Conservation (phyloP, 2,888 invertebrate species). For the Mongoloraphidia duomilia region DNA sequence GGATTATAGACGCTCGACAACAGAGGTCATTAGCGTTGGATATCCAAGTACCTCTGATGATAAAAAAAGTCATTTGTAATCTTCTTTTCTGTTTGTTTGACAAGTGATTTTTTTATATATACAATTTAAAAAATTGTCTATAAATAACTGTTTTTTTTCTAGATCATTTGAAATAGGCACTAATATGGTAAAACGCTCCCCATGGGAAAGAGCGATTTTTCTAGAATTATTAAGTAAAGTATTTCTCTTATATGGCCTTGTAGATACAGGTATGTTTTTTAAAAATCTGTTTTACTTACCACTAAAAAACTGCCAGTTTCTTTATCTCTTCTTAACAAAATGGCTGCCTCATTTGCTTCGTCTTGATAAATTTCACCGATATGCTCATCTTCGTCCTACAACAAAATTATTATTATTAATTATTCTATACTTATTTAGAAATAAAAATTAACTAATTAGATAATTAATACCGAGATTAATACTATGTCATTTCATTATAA, state of each 20-base stretch:
- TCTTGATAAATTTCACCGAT: slow-evolving; percentile 83
- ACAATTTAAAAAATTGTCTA: no score
- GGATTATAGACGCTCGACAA: no score
- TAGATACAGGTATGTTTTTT: no score
- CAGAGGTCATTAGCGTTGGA: no score
- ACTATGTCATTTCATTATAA: no score
- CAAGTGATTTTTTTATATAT: no score
- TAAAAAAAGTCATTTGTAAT: no score
- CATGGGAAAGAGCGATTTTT: neutral
- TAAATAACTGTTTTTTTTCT: no score
- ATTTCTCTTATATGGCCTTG: neutral
- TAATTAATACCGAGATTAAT: no score
- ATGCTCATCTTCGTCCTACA: slow-evolving; percentile 44
- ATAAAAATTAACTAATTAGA: neutral
- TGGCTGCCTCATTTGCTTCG: slow-evolving; percentile 70
- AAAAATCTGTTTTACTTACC: slow-evolving; percentile 43
- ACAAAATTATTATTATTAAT: slow-evolving; percentile 18
- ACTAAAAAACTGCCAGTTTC: slow-evolving; percentile 66
- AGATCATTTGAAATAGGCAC: slow-evolving; percentile 9
- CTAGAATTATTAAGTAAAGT: neutral
- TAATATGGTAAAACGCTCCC: neutral
- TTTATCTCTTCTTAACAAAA: slow-evolving; percentile 67
- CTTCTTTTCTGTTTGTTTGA: no score
- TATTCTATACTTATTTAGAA: slow-evolving; percentile 3
- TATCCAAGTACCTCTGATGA: no score